A percentile compares a stretch with the other conserved stretches of the same genome.
Evolutionary conservation across 1,140 invertebrate species (phyloP).

Genomic region (Eubasilissa regina): DNA sequence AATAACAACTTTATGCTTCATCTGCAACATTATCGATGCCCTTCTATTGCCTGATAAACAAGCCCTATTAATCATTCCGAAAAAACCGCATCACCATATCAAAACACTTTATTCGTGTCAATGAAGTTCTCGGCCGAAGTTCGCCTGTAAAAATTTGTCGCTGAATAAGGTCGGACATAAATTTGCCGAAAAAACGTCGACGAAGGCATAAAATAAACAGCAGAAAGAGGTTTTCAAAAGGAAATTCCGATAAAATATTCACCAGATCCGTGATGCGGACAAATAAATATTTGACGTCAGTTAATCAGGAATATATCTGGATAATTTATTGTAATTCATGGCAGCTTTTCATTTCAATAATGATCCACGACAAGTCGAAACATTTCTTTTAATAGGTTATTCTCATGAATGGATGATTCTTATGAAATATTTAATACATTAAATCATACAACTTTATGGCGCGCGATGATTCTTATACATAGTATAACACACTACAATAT

Average conservation of each 20-base stretch:
- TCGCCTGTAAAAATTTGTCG: constrained; percentile 24
- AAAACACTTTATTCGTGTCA: constrained; percentile 28
- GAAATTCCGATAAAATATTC: constrained; percentile 26
- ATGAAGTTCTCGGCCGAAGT: constrained; percentile 23
- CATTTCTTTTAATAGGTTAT: no score
- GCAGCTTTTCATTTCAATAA: not conserved
- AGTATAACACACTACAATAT: no score
- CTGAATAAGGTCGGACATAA: constrained; percentile 19
- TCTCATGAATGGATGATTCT: no score
- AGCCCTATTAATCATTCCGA: not conserved
- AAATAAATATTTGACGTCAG: constrained; percentile 18
- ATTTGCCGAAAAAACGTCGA: not conserved
- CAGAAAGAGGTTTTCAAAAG: constrained; percentile 2
- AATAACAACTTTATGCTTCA: no score
- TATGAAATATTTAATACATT: no score
- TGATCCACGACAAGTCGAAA: not conserved
- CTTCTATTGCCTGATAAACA: no score
- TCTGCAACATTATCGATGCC: no score
- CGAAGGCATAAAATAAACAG: constrained; percentile 6
- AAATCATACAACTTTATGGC: no score
- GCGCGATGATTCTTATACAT: no score
- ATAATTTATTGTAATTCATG: not conserved
- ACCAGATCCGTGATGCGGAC: constrained; percentile 17
- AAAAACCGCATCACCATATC: constrained; percentile 5
- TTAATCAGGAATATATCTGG: constrained; percentile 11